Percentiles rank a stretch among this genome's conserved stretches.
phyloP scores from a whole-genome alignment of 2,113 vertebrate genomes.

The Tringa solitaria region DNA sequence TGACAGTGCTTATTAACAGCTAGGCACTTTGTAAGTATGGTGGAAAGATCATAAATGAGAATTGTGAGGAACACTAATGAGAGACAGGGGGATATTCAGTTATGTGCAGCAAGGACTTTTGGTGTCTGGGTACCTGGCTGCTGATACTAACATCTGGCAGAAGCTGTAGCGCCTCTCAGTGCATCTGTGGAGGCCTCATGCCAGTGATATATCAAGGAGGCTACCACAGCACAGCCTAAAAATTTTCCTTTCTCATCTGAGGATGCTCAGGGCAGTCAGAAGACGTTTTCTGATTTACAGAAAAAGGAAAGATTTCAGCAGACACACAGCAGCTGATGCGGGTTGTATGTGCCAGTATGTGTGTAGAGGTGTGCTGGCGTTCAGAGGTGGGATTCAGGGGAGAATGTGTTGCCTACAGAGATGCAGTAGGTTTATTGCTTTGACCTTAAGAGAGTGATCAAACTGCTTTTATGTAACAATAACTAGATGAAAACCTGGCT shows the following conservation, averaged over 20 bases:
- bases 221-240: background rate
- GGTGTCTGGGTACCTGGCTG: background rate
- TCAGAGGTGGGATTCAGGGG: background rate
- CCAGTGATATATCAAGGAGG: background rate
- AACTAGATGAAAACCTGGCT: background rate
- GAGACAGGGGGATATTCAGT: background rate
- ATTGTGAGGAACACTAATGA: background rate
- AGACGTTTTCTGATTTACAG: background rate
- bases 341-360: background rate
- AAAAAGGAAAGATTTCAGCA: background rate
- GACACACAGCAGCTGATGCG: background rate
- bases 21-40: background rate
- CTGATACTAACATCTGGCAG: background rate
- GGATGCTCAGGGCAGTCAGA: background rate
- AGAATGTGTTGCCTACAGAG: background rate
- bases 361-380: fast-evolving
- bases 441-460: background rate
- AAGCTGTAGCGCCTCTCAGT: background rate
- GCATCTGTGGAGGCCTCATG: background rate
- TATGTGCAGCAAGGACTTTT: background rate
- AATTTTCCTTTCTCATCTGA: background rate
- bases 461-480: background rate
- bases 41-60: background rate
- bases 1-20: slow-evolving; percentile 26
- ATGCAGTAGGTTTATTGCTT: background rate